Base-by-base conservation (phyloP, 2,797 vertebrate species). In the Xenops minutus region DNA sequence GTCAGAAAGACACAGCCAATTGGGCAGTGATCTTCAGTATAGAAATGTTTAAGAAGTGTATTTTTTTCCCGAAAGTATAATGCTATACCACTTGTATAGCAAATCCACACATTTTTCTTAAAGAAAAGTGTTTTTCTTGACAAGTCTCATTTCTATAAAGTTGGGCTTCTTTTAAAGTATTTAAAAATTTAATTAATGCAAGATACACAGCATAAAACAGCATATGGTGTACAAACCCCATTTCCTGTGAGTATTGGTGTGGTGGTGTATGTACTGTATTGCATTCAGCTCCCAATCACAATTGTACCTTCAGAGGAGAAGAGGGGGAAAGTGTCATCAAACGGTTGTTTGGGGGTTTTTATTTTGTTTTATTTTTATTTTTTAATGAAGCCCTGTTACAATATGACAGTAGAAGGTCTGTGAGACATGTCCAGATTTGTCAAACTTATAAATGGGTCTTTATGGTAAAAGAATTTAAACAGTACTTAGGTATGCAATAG, bases 1-100 rank as follows among this genome's bases (percentile, higher is more conserved):
- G 98, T 98, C 98, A 98, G 98, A 98, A 97, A 98, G 98, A 98
- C 98, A 98, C 98, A 97, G 97, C 96, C 98, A 98, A 98, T 98
- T 98, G 98, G 98, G 98, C 98, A 97, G 96, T 98, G 98, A 97
- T 98, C 97, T 98, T 98, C 97, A 98, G 97, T 94, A 91, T 98
- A 98, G 98, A 97, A 97, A 97, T 97, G 98, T 98, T 96, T 97
- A 93, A 97, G 98, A 96, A 79, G 96, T 97, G 96, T 94, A 93
- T 95, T 83, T 61, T 95, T 96, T 95, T 91, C 97, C 96, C 97
- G 97, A 78, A 97, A 92, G 96, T 95, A 48, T 93, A 79, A 89
- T 92, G 97, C 98, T 98, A 96, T 98, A 97, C 97, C 95, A 82
- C 64, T 95, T 83, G 96, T 98, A 97, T 98, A 97, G 98, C 97